phyloP scores from a whole-genome alignment of 2,888 invertebrate species.

The Halocaridina rubra region DNA sequence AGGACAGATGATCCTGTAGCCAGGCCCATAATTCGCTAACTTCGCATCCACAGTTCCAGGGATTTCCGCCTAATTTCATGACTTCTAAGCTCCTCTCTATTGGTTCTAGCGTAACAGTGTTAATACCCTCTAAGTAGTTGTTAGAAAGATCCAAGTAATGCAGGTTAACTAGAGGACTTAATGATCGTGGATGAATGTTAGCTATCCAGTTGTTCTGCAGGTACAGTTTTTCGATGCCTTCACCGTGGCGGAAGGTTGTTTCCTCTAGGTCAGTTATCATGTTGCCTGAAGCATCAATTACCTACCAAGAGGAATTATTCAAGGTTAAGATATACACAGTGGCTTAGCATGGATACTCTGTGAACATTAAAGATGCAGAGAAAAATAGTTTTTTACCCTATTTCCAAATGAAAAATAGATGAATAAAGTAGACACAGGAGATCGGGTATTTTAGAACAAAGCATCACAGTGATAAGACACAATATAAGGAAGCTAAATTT shows the following conservation, averaged over 20 bases:
- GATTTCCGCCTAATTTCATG: conserved; percentile 74
- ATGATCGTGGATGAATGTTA: conserved; percentile 81
- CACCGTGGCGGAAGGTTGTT: conserved; percentile 81
- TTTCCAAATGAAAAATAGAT: too few species aligned
- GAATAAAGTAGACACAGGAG: too few species aligned
- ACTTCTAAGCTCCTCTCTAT: conserved; percentile 48
- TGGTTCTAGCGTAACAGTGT: conserved; percentile 38
- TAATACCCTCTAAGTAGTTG: conserved; percentile 70
- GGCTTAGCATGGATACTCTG: too few species aligned
- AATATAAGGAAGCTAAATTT: too few species aligned
- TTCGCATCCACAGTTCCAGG: conserved; percentile 89
- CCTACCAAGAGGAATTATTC: too few species aligned
- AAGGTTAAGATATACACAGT: too few species aligned
- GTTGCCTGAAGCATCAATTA: conserved; percentile 61
- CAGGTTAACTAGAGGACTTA: conserved; percentile 83
- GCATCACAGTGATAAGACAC: too few species aligned
- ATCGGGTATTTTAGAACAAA: too few species aligned
- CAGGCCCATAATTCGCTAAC: conserved; percentile 92
- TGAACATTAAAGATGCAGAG: too few species aligned
- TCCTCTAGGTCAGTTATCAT: conserved; percentile 72
- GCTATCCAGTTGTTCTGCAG: conserved; percentile 82
- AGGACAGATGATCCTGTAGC: conserved; percentile 88
- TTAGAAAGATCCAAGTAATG: conserved; percentile 85
- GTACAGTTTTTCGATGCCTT: conserved; percentile 82
- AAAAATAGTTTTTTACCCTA: too few species aligned